Percentiles rank a stretch among this genome's conserved stretches.
Conservation (phyloP, 2,113 vertebrate genomes). For the Uria aalge region DNA sequence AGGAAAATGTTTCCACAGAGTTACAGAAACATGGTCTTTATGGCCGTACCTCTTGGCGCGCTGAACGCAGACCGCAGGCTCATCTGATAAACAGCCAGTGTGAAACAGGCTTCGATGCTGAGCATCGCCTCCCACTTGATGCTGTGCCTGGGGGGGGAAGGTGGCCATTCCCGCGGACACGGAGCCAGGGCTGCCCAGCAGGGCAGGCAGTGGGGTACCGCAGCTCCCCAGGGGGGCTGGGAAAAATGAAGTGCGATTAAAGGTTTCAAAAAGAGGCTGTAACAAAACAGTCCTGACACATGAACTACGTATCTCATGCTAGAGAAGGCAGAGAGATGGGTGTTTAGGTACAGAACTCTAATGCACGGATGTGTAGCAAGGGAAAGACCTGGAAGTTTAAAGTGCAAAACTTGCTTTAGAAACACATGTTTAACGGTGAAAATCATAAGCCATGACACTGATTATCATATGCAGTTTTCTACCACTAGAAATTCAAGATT, state of each 20-base stretch:
- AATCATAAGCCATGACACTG: not conserved
- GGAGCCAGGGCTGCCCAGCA: not conserved
- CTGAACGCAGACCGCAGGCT: not conserved
- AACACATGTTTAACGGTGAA: not conserved
- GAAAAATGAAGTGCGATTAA: not conserved
- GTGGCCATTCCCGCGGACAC: fast-evolving
- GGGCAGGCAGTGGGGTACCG: not conserved
- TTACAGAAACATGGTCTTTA: not conserved
- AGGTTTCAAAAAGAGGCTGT: not conserved
- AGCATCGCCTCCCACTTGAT: not conserved
- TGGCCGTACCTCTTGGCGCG: not conserved
- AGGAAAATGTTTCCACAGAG: not conserved
- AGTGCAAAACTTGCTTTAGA: not conserved
- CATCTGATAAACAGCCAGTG: not conserved
- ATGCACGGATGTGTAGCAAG: not conserved
- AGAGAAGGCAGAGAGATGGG: not conserved
- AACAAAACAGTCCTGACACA: not conserved
- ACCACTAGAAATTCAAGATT: not conserved
- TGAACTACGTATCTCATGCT: not conserved
- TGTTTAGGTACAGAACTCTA: not conserved
- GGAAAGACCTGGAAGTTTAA: not conserved
- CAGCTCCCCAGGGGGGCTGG: not conserved
- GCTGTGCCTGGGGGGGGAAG: not conserved
- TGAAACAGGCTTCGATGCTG: not conserved
- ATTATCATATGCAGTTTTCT: not conserved